Base-by-base conservation (phyloP, 2,113 vertebrate genomes). In the Eleginops maclovinus region DNA sequence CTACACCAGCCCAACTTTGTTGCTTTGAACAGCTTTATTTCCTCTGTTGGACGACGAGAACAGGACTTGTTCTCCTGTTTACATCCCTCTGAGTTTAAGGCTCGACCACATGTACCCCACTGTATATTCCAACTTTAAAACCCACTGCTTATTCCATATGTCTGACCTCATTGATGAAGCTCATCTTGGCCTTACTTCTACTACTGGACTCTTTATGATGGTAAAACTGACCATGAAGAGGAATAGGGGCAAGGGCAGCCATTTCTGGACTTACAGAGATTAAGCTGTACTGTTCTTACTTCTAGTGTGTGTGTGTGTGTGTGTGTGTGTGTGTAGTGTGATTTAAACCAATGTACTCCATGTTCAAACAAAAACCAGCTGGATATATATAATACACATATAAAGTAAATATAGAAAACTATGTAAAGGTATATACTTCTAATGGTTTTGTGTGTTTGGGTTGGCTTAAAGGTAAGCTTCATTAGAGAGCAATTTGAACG, bases 311-410 rank as follows among this genome's bases (percentile, higher is more conserved):
- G 76, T 59, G 56, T 65, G 81, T 49, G 74, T 26, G 58, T 55
- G 82, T 77, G 82, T 87, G 80, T n/a, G 56, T 65, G 81, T 49
- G 74, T 26, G 58, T 55, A 49, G 82, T 77, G 82, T 87, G 80
- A 82, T 55, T 64, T 76, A 61, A 78, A 75, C 53, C 72, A 68
- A 64, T 87, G 80, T 85, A 89, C 77, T 90, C 80, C 87, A 82
- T 79, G 36, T 84, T 75, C 77, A 82, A 89, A 81, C 87, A 83
- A 86, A 91, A 84, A 90, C 85, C 88, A 91, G 87, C 90, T 87
- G 72, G 68, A 55, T 87, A 88, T 77, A 79, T 84, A 83, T 64
- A 79, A 75, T 63, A 79, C 72, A 86, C 40, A 63, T 76, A 81
- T 80, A 84, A 31, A 81, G 70, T 1, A 77, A 66, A 53, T 82